Conservation (phyloP, 2,797 vertebrate genomes). For the Natrix natrix region DNA sequence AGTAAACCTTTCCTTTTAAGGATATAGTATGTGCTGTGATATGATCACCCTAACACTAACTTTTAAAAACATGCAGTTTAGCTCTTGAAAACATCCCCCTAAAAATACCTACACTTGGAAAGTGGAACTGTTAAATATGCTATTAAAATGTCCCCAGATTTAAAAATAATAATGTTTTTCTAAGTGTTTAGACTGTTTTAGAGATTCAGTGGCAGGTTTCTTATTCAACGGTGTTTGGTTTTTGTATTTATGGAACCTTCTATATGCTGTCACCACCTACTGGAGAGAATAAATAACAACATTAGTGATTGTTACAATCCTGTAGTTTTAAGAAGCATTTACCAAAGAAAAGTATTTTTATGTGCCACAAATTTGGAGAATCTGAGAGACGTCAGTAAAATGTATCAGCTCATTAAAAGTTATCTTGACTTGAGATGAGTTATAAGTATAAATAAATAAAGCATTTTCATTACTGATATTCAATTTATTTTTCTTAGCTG, state of each 20-base stretch:
- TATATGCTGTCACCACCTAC: constrained; percentile 31
- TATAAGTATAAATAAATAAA: background rate
- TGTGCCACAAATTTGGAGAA: background rate
- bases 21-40: background rate
- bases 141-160: background rate
- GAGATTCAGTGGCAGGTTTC: background rate
- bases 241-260: constrained; percentile 16
- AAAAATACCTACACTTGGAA: constrained; percentile 1
- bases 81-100: background rate
- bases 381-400: background rate
- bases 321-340: background rate
- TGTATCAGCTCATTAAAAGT: background rate
- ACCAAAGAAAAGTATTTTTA: background rate
- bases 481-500: background rate
- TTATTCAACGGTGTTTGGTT: background rate
- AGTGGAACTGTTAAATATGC: background rate
- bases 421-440: background rate
- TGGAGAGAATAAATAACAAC: background rate
- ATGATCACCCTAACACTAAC: background rate
- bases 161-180: constrained; percentile 1
- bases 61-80: background rate
- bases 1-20: background rate
- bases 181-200: constrained; percentile 7
- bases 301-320: background rate
- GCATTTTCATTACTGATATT: background rate